A percentile compares a stretch with the other conserved stretches of the same genome.
Evolutionary conservation across 2,888 invertebrate species (phyloP).

Genomic region (Mamestra brassicae): DNA sequence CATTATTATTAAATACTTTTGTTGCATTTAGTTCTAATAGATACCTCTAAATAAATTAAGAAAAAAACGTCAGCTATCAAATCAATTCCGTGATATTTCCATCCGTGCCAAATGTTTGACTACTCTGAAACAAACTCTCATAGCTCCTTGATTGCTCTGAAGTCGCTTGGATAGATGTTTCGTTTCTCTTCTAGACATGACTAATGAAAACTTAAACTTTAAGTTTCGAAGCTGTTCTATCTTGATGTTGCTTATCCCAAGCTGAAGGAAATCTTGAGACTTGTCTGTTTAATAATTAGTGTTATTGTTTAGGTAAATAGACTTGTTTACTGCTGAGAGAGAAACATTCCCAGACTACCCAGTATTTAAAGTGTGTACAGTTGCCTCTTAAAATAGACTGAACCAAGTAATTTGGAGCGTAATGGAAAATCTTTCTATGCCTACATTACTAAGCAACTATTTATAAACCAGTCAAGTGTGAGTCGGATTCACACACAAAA

Average conservation of each 20-base stretch:
- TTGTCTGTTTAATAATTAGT: conserved; percentile 3
- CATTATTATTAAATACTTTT: no score
- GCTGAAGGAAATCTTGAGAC: background rate
- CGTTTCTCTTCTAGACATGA: conserved; percentile 33
- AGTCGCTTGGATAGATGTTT: conserved; percentile 32
- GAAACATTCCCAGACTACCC: no score
- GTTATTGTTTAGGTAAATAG: background rate
- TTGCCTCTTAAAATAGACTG: background rate
- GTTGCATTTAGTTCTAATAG: no score
- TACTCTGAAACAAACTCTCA: conserved; percentile 26
- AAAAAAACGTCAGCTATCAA: no score
- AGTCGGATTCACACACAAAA: no score
- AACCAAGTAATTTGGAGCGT: background rate
- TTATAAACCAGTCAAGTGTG: no score
- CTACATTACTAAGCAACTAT: no score
- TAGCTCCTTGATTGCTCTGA: conserved; percentile 41
- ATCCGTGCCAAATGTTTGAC: background rate
- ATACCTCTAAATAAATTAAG: no score
- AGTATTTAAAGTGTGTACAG: background rate
- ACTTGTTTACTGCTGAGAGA: background rate
- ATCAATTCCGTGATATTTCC: background rate
- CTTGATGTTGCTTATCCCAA: conserved; percentile 1
- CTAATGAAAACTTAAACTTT: conserved; percentile 35
- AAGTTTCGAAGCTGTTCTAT: conserved; percentile 8
- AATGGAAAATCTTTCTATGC: no score